phyloP scores from a whole-genome alignment of 2,888 invertebrate genomes.

The Psococerastis gibbosa region DNA sequence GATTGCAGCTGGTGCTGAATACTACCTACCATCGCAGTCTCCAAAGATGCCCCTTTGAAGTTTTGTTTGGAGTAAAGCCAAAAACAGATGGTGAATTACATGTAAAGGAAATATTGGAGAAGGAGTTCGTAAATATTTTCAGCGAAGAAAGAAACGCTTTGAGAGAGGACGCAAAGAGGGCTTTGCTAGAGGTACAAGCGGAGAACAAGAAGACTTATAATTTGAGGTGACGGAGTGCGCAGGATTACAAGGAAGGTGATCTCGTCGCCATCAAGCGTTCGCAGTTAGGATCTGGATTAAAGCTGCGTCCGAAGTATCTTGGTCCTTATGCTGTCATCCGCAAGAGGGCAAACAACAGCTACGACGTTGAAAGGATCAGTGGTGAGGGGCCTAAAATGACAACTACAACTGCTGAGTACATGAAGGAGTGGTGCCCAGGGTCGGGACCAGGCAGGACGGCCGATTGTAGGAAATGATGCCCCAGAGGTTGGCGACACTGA shows the following conservation, averaged over 20 bases:
- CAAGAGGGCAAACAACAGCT: not conserved
- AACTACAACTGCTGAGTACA: not conserved
- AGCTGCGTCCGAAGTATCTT: not conserved
- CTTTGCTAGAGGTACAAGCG: not conserved
- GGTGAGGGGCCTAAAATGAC: not conserved
- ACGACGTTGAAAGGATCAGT: not conserved
- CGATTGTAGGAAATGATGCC: no score
- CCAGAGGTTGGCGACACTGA: no score
- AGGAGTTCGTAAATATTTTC: not conserved
- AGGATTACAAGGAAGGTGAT: not conserved
- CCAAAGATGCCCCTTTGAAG: not conserved
- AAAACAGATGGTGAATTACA: not conserved
- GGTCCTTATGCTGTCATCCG: not conserved
- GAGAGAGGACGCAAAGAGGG: not conserved
- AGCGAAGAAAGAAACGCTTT: not conserved
- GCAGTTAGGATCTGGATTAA: not conserved
- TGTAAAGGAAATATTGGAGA: not conserved
- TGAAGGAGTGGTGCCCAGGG: slow-evolving; percentile 7
- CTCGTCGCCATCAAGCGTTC: not conserved
- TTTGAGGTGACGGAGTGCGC: not conserved
- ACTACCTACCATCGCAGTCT: not conserved
- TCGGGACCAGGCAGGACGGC: no score
- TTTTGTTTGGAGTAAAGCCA: not conserved
- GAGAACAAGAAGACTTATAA: not conserved
- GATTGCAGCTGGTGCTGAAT: not conserved